These are phyloP conservation scores for Brachymystax lenok DNA, from an alignment of 2,797 vertebrate species.

Conservation along the genomic window DNA sequence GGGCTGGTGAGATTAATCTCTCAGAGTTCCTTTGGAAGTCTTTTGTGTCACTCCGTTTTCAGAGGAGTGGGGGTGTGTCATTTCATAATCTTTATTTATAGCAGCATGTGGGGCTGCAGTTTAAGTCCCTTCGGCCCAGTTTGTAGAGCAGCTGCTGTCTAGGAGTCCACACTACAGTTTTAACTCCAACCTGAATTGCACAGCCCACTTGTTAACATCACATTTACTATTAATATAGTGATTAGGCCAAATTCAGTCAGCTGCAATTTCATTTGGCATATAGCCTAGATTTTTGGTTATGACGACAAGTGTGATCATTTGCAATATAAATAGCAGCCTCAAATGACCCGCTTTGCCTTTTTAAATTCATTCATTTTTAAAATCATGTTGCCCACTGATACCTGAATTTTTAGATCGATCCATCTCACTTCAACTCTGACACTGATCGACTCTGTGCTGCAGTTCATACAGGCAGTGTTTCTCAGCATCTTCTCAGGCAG, in stretches of 20 bases:
- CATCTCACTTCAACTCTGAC: too few species aligned
- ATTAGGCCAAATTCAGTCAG: not conserved
- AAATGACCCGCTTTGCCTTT: not conserved
- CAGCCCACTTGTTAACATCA: not conserved
- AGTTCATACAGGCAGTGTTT: slow-evolving; percentile 45
- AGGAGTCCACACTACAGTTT: slow-evolving; percentile 6
- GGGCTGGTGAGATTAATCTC: slow-evolving; percentile 49
- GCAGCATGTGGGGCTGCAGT: slow-evolving; percentile 65
- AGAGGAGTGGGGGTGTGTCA: slow-evolving; percentile 66
- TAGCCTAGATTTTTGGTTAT: not conserved
- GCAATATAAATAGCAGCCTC: not conserved
- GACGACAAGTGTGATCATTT: not conserved
- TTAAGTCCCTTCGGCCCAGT: slow-evolving; percentile 70
- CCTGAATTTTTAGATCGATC: not conserved
- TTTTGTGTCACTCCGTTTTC: slow-evolving; percentile 29
- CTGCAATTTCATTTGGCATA: not conserved
- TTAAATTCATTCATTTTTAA: not conserved
- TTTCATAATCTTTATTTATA: slow-evolving; percentile 79
- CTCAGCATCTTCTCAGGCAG: slow-evolving; percentile 19
- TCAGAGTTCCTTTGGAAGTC: slow-evolving; percentile 39
- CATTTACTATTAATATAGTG: not conserved
- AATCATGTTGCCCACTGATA: not conserved
- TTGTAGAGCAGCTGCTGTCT: slow-evolving; percentile 71
- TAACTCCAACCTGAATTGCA: not conserved
- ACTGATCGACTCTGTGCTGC: slow-evolving; percentile 8